phyloP scores from a whole-genome alignment of 2,797 vertebrate genomes.

The Enteromius viviparus region DNA sequence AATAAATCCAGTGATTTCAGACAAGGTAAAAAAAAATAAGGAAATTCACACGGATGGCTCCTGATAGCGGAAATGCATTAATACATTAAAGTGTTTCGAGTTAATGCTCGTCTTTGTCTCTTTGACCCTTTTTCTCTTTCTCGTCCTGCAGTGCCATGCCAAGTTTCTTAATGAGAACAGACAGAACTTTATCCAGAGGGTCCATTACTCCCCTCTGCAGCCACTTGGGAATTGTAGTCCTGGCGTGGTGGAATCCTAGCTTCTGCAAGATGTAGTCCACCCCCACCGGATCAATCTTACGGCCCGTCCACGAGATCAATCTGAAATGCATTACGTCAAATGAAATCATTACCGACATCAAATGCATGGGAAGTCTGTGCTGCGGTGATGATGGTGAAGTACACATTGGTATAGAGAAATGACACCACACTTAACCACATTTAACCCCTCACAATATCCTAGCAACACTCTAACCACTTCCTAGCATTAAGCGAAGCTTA shows the following conservation, averaged over 20 bases:
- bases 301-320: slow-evolving; percentile 98
- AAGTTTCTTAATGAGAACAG: slow-evolving; percentile 96
- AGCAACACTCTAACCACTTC: neutral
- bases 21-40: slow-evolving; percentile 21
- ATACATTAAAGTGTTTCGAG: slow-evolving; percentile 54
- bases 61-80: slow-evolving; percentile 33
- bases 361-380: neutral
- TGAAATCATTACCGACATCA: neutral
- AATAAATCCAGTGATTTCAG: slow-evolving; percentile 66
- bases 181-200: slow-evolving; percentile 96
- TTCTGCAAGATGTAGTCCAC: slow-evolving; percentile 99
- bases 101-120: slow-evolving; percentile 94
- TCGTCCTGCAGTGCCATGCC: slow-evolving; percentile 95
- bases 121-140: slow-evolving; percentile 88
- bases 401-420: neutral
- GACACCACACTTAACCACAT: neutral
- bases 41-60: slow-evolving; percentile 30
- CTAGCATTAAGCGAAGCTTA: neutral
- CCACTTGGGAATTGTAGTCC: slow-evolving; percentile 99
- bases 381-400: neutral
- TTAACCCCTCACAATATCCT: neutral
- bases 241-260: slow-evolving; percentile 96
- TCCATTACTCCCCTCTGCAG: slow-evolving; percentile 99
- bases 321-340: slow-evolving; percentile 70
- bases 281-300: slow-evolving; percentile 96